Conservation (phyloP, 2,888 invertebrate species). For the Lochmaea crataegi region DNA sequence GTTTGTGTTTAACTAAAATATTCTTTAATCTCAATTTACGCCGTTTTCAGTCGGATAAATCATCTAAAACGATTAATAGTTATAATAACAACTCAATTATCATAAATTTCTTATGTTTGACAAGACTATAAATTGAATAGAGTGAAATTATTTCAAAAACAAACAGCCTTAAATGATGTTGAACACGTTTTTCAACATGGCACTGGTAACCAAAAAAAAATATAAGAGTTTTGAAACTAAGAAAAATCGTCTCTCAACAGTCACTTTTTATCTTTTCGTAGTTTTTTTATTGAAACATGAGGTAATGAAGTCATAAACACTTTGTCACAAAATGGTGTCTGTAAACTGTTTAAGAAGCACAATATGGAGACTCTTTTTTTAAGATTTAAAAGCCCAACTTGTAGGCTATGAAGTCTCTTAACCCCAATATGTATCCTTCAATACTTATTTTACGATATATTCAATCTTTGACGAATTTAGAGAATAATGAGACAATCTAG, state of each 20-base stretch:
- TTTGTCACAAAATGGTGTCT: conserved; percentile 8
- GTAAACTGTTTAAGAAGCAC: neutral
- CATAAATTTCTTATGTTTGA: conserved; percentile 6
- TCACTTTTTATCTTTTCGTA: neutral
- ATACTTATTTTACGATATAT: too few relatives aligned
- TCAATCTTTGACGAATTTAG: too few relatives aligned
- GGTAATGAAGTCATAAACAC: conserved; percentile 1
- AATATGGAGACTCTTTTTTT: neutral
- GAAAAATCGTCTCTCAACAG: neutral
- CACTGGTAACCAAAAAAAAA: neutral
- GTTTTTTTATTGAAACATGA: neutral
- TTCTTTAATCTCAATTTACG: neutral
- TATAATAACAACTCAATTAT: conserved; percentile 8
- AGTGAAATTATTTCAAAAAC: conserved; percentile 6
- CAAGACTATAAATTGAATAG: conserved; percentile 3
- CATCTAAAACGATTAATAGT: neutral
- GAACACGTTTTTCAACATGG: conserved; percentile 7
- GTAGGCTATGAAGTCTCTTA: neutral
- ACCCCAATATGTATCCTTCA: too few relatives aligned
- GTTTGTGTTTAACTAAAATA: conserved; percentile 5
- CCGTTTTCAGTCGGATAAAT: conserved; percentile 3
- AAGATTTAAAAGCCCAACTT: neutral
- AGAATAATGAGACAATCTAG: too few relatives aligned
- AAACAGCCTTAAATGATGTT: conserved; percentile 8
- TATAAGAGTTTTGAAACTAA: neutral